Evolutionary conservation across 2,113 vertebrate species (phyloP).

Genomic region (Myxocyprinus asiaticus): DNA sequence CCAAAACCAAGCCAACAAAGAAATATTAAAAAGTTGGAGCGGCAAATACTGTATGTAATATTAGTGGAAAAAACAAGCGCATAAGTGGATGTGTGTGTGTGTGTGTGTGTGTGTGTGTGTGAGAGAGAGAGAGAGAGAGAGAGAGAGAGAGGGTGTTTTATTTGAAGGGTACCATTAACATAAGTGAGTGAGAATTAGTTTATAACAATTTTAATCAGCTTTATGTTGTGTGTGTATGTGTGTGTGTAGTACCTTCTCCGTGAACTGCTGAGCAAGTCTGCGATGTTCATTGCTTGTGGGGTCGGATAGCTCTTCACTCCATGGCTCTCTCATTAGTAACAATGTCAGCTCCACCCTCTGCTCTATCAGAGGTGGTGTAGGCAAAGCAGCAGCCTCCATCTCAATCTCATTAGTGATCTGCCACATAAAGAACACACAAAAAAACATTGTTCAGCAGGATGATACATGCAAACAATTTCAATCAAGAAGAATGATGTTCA

Average conservation of each 20-base stretch:
- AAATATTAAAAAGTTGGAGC: too few species aligned
- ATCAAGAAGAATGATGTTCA: not conserved
- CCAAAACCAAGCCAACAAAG: too few species aligned
- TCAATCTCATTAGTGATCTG: conserved; percentile 88
- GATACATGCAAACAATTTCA: too few species aligned
- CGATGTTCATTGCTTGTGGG: conserved; percentile 68
- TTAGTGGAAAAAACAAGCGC: too few species aligned
- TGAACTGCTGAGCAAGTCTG: conserved; percentile 77
- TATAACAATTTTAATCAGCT: too few species aligned
- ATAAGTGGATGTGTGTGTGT: too few species aligned
- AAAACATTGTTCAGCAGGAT: not conserved
- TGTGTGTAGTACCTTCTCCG: conserved; percentile 75
- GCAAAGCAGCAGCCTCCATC: conserved; percentile 62
- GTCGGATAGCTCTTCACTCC: conserved; percentile 76
- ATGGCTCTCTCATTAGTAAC: conserved; percentile 77
- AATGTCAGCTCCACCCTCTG: conserved; percentile 86
- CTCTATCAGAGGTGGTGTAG: conserved; percentile 65
- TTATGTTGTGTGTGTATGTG: not conserved
- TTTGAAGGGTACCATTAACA: too few species aligned
- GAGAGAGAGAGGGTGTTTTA: too few species aligned
- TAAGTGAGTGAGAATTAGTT: too few species aligned
- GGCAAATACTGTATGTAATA: too few species aligned
- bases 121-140: too few species aligned
- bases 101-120: too few species aligned
- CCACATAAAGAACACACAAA: conserved; percentile 2